Percentiles rank a stretch among this genome's conserved stretches.
phyloP scores from a whole-genome alignment of 2,888 invertebrate genomes.

The Sarcophaga subvicina region DNA sequence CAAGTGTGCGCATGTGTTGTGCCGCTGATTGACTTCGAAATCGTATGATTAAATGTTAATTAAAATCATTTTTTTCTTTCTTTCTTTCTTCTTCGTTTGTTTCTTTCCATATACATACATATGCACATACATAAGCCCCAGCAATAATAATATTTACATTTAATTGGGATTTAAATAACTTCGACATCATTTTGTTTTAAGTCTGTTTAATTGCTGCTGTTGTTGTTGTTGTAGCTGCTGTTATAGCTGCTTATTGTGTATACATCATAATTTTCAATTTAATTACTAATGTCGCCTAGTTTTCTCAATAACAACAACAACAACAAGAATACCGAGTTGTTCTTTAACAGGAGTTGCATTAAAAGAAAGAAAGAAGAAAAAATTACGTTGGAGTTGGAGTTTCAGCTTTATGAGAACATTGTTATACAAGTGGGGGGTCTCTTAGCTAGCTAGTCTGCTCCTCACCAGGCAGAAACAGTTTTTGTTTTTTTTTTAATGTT shows the following conservation, averaged over 20 bases:
- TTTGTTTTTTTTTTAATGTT: constrained; percentile 39
- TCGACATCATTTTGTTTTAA: constrained; percentile 52
- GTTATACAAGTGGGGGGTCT: constrained; percentile 62
- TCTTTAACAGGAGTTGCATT: constrained; percentile 18
- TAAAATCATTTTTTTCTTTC: constrained; percentile 56
- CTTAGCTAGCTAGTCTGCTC: constrained; percentile 18
- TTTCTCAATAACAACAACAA: background rate
- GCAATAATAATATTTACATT: constrained; percentile 64
- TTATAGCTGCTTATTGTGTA: constrained; percentile 7
- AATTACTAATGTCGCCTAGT: constrained; percentile 69
- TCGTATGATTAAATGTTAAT: constrained; percentile 68
- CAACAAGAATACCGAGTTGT: background rate
- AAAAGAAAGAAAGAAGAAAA: background rate
- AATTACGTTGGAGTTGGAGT: constrained; percentile 4
- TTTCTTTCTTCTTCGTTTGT: background rate
- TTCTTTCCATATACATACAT: constrained; percentile 19
- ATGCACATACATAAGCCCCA: constrained; percentile 13
- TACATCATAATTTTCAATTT: constrained; percentile 67
- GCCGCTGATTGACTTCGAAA: constrained; percentile 48
- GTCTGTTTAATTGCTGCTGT: background rate
- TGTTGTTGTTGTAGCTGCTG: background rate
- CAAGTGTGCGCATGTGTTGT: background rate
- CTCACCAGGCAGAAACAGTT: constrained; percentile 21
- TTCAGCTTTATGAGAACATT: background rate
- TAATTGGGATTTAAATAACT: constrained; percentile 69